phyloP scores from a whole-genome alignment of 2,797 vertebrate species.

The Netta rufina region DNA sequence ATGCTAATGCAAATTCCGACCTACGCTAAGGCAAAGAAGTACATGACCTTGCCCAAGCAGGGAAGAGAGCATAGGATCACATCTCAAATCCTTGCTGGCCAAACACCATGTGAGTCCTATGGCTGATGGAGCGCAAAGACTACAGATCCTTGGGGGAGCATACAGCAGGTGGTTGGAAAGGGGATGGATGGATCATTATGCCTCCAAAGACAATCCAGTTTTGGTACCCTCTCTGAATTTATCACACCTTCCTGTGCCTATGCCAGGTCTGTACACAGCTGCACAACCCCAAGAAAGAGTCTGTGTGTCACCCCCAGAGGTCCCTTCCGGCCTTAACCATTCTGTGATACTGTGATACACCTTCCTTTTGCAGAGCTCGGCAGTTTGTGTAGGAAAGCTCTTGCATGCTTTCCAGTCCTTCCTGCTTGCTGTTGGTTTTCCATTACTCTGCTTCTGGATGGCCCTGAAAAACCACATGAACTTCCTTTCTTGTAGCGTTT shows the following conservation, averaged over 20 bases:
- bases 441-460: conserved; percentile 50
- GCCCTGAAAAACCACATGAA: conserved; percentile 55
- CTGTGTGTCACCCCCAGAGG: not conserved
- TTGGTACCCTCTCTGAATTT: not conserved
- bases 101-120: not conserved
- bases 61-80: not conserved
- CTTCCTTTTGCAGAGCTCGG: not conserved
- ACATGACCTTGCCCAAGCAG: not conserved
- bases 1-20: not conserved
- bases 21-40: not conserved
- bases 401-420: conserved; percentile 16
- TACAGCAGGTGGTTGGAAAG: not conserved
- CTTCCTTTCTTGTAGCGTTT: conserved; percentile 61
- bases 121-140: not conserved
- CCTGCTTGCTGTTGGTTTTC: conserved; percentile 33
- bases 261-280: not conserved
- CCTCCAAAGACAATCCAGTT: not conserved
- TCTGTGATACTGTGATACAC: not conserved
- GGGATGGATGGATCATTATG: not conserved
- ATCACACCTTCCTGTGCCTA: not conserved
- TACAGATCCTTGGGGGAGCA: not conserved
- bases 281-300: not conserved
- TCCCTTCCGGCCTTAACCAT: not conserved
- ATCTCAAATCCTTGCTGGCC: not conserved
- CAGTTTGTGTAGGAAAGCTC: not conserved